Base-by-base conservation (phyloP, 1,140 invertebrate genomes). In the Halyomorpha halys region DNA sequence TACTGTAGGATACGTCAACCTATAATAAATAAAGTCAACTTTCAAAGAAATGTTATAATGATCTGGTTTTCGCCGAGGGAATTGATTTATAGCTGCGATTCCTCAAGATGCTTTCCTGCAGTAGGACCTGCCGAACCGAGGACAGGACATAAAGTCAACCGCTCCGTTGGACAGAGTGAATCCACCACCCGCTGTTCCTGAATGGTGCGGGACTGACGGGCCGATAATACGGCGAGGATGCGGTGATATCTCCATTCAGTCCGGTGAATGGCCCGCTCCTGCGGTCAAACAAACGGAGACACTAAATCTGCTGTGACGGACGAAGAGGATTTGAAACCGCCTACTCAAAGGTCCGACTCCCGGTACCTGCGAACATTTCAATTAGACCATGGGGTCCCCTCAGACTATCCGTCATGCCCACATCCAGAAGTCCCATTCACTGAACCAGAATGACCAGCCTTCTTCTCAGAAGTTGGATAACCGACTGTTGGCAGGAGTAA, bases 181-280 rank as follows among this genome's bases (percentile, higher is more conserved):
- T 21, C 21, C n/a, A 16, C 47, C 21, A 18, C n/a, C 47, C 21
- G 47, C 21, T 21, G 21, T 5, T 47, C 18, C 45, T 19, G 3
- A 15, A 19, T 19, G 15, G 45, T 14, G 3, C 11, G 11, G 11
- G 47, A 13, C 47, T 49, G n/a, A 49, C 47, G 14, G 21, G n/a
- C 1, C 9, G 47, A 49, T 49, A 49, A 49, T 49, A 16, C 47
- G n/a, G 11, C 21, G n/a, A 18, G 45, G 47, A 18, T 49, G 47
- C 47, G 47, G 47, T 49, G 47, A 49, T 49, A 49, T 49, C n/a
- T 49, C n/a, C 47, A 49, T 49, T 49, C 11, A 49, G n/a, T 6
- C n/a, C n/a, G 3, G 1, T 49, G 3, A 49, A 49, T 49, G 47
- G 47, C 6, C n/a, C 1, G 16, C n/a, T 18, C 21, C 47, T 49